Evolutionary conservation across 2,888 invertebrate species (phyloP), one percentile per base, ranked within the genome.

Genomic region (Sphecodes monilicornis): DNA sequence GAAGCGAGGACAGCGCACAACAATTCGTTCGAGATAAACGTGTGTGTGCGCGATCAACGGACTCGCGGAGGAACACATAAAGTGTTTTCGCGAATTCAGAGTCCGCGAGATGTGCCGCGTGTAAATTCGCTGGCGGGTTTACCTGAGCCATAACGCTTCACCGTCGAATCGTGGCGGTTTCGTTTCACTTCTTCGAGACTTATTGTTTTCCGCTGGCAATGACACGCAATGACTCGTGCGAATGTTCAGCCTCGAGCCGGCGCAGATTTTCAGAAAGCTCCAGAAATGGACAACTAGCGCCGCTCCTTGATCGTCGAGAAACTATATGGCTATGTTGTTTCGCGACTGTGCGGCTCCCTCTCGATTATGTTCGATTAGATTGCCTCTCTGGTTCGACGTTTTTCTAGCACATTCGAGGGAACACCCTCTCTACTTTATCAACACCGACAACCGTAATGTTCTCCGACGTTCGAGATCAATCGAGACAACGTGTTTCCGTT

Each of bases 241-340:
- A 89, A 90, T 85, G 82, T 73, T 84, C 41, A 79, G 32, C 43
- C 78, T 71, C 72, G 82, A 87, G 78, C 89, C 90, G 90, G 90
- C 84, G 88, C 83, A 86, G 82, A 85, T 82, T 89, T 87, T 89
- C 88, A 85, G 91, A 91, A 91, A 86, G 91, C 90, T 91, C 92
- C 87, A 90, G 91, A 92, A 95, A 85, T 70, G 76, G 76, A 83
- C 89, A 76, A 68, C 80, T 75, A 89, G 89, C 90, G 90, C 90
- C 86, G 22, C 89, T 64, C 60, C 43, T 76, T 32, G 69, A 76
- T 78, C 71, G 36, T 57, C 68, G 41, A 10, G 64, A 76, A 88
- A 89, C 81, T 87, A 81, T n/a, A 50, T 22, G 46, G 1, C 46
- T 46, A 46, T 46, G 72, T 41, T 75, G 13, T 69, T 43, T 29